Evolutionary conservation across 2,888 invertebrate species (phyloP), one percentile per base, ranked within the genome.

Genomic region (Abrostola triplasia): DNA sequence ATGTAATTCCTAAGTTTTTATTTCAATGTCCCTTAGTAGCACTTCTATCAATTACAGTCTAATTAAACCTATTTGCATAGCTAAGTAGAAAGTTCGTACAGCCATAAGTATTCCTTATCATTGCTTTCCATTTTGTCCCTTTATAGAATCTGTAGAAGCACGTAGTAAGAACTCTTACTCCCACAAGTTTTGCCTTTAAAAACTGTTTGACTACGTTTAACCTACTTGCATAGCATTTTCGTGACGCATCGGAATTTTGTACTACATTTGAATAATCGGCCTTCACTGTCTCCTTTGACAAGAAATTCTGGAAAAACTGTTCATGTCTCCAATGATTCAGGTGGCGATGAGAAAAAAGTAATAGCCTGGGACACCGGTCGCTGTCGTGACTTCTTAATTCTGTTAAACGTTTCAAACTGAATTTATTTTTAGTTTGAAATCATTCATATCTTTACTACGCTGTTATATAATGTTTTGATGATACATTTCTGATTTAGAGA

Each of bases 201-300:
- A 84, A 86, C 81, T 80, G 72, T 82, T 84, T 81, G 85, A 85
- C 84, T 88, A 81, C 83, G 82, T 83, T 89, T 88, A 90, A 89
- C 91, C 91, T 82, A 90, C 84, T 90, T 89, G 80, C 77, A 77
- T 80, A 83, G 81, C 82, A 81, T 83, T 85, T 84, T 84, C 82
- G 86, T 89, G 88, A 89, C 89, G 91, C 86, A 81, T 85, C 80
- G 90, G 90, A 87, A 92, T 92, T 88, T 68, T 84, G 90, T 86
- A 87, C 88, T 84, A 90, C 86, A 90, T 92, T 92, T 88, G 80
- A 89, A 87, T 87, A 87, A 86, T 86, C 88, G 84, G 79, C 85
- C 85, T 87, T 85, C 84, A 79, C 81, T 82, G 80, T 83, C 82
- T 83, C 80, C 81, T 83, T 82, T 69, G 70, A 81, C 79, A 85